phyloP scores from a whole-genome alignment of 1,140 invertebrate species.

The Drosophila gunungcola region DNA sequence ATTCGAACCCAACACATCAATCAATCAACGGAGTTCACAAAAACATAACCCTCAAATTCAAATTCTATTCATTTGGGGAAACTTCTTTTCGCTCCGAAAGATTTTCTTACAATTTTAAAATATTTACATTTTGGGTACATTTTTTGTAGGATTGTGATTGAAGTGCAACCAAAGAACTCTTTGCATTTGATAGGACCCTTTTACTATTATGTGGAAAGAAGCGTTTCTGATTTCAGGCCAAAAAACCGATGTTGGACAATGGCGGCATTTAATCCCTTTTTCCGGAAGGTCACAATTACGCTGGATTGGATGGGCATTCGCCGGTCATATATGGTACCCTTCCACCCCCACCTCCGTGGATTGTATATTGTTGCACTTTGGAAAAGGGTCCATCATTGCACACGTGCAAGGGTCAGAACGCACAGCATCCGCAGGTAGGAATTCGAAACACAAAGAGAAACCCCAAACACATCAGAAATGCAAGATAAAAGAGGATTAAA shows the following conservation, averaged over 20 bases:
- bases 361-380: constrained; percentile 67
- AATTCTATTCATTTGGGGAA: constrained; percentile 21
- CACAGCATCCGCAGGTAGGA: constrained; percentile 57
- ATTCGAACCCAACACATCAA: constrained; percentile 31
- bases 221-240: constrained; percentile 39
- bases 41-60: constrained; percentile 26
- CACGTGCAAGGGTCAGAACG: constrained; percentile 73
- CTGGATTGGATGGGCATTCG: constrained; percentile 62
- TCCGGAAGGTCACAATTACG: constrained; percentile 75
- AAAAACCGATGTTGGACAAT: constrained; percentile 40
- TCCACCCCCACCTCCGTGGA: constrained; percentile 33
- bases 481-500: constrained; percentile 73
- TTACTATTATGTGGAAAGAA: constrained; percentile 26
- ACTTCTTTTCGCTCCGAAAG: constrained; percentile 6
- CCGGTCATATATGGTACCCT: constrained; percentile 32
- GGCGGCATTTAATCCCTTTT: constrained; percentile 65
- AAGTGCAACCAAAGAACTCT: constrained; percentile 36
- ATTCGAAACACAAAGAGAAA: constrained; percentile 37
- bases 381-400: constrained; percentile 55
- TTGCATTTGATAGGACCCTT: constrained; percentile 37
- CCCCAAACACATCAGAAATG: constrained; percentile 43
- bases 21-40: constrained; percentile 30
- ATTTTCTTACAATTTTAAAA: constrained; percentile 24
- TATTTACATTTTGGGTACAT: constrained; percentile 39
- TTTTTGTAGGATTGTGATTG: constrained; percentile 12